Conservation (phyloP, 2,797 vertebrate species). For the Enteromius fasciolatus region DNA sequence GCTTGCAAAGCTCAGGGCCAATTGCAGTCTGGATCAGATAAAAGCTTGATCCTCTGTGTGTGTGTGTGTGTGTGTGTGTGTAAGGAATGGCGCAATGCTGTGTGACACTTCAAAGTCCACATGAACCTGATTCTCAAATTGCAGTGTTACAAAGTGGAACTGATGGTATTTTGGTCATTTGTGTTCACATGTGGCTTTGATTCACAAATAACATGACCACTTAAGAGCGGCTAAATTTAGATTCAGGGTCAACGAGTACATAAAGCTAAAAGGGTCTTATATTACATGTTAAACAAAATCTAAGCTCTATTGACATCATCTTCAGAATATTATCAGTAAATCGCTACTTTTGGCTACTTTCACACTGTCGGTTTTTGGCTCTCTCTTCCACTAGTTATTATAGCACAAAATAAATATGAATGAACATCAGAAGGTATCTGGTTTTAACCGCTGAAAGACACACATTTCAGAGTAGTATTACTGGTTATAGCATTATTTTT, state of each 20-base stretch:
- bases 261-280: neutral
- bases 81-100: constrained; percentile 20
- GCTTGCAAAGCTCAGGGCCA: constrained; percentile 36
- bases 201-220: neutral
- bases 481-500: too few relatives aligned
- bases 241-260: constrained; percentile 33
- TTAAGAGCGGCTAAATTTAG: constrained; percentile 31
- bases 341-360: neutral
- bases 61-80: constrained; percentile 14
- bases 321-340: neutral
- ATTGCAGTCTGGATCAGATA: constrained; percentile 74
- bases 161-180: constrained; percentile 13
- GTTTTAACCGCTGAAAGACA: neutral
- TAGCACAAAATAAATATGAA: too few relatives aligned
- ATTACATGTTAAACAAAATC: neutral
- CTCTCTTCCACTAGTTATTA: too few relatives aligned
- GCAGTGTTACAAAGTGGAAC: constrained; percentile 21
- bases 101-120: constrained; percentile 39
- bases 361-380: neutral
- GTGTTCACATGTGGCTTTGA: constrained; percentile 35
- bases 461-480: too few relatives aligned
- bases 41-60: constrained; percentile 36
- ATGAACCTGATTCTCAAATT: constrained; percentile 29
- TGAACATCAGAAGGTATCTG: neutral
- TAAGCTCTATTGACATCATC: neutral